phyloP scores from a whole-genome alignment of 2,888 invertebrate genomes.

The Isoperla grammatica region DNA sequence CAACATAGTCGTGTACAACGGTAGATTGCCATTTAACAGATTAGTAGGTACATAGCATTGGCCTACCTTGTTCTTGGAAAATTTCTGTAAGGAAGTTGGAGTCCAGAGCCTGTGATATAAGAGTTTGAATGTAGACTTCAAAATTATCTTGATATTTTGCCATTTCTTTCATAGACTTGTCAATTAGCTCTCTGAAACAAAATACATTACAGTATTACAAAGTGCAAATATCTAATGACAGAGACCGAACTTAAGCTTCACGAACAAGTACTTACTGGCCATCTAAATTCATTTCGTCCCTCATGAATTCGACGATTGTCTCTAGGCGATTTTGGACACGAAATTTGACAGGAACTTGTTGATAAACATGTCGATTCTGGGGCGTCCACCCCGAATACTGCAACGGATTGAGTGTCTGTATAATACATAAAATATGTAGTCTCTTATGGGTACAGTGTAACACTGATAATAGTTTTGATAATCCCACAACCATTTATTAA shows the following conservation, averaged over 20 bases:
- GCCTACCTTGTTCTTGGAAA: conserved; percentile 77
- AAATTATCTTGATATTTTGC: conserved; percentile 79
- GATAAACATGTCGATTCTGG: conserved; percentile 73
- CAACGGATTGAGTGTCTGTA: conserved; percentile 36
- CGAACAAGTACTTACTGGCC: conserved; percentile 44
- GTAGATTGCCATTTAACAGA: too few species aligned
- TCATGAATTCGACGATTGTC: conserved; percentile 71
- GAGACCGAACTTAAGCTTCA: not conserved
- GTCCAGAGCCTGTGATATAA: conserved; percentile 85
- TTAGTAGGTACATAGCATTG: too few species aligned
- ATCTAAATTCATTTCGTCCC: conserved; percentile 63
- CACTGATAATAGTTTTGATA: too few species aligned
- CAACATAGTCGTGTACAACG: too few species aligned
- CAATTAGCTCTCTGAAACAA: conserved; percentile 57
- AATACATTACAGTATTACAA: not conserved
- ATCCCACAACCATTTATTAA: too few species aligned
- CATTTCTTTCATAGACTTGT: conserved; percentile 68
- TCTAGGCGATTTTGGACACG: conserved; percentile 69
- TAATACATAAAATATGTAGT: too few species aligned
- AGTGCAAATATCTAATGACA: not conserved
- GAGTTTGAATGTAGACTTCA: conserved; percentile 85
- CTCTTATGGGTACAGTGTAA: too few species aligned
- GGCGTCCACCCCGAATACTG: conserved; percentile 83
- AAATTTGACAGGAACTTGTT: conserved; percentile 71
- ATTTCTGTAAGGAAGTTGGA: conserved; percentile 86